These are phyloP conservation scores for Himalopsyche japonica DNA, from an alignment of 2,888 invertebrate species.

Conservation along the genomic window DNA sequence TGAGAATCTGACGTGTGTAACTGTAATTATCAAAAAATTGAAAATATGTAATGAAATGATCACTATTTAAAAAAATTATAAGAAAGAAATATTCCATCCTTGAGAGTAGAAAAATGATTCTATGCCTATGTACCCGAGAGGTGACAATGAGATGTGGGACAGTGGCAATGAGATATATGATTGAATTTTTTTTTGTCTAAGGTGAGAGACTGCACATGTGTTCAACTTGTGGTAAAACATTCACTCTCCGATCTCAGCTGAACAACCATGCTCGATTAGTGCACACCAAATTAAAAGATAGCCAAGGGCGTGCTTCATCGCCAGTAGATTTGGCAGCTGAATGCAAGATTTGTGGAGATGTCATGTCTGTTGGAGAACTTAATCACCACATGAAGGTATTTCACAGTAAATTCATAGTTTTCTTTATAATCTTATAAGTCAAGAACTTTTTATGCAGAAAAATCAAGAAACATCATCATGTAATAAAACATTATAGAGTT, in stretches of 20 bases:
- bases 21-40: too few relatives aligned
- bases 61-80: too few relatives aligned
- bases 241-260: slow-evolving; percentile 5
- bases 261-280: slow-evolving; percentile 14
- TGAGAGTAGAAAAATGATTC: too few relatives aligned
- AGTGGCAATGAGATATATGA: neutral
- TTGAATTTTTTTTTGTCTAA: neutral
- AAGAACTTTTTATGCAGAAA: too few relatives aligned
- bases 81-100: too few relatives aligned
- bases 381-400: slow-evolving; percentile 28
- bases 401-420: neutral
- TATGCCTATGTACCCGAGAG: too few relatives aligned
- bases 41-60: too few relatives aligned
- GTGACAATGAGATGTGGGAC: too few relatives aligned
- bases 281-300: neutral
- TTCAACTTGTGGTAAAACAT: slow-evolving; percentile 29
- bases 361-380: slow-evolving; percentile 8
- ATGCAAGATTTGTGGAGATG: slow-evolving; percentile 20
- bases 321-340: neutral
- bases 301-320: neutral
- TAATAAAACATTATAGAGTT: too few relatives aligned
- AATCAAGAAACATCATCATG: too few relatives aligned
- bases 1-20: too few relatives aligned
- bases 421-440: neutral
- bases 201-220: slow-evolving; percentile 30